Base-by-base conservation (phyloP, 2,113 vertebrate genomes). In the Cathartes aura region DNA sequence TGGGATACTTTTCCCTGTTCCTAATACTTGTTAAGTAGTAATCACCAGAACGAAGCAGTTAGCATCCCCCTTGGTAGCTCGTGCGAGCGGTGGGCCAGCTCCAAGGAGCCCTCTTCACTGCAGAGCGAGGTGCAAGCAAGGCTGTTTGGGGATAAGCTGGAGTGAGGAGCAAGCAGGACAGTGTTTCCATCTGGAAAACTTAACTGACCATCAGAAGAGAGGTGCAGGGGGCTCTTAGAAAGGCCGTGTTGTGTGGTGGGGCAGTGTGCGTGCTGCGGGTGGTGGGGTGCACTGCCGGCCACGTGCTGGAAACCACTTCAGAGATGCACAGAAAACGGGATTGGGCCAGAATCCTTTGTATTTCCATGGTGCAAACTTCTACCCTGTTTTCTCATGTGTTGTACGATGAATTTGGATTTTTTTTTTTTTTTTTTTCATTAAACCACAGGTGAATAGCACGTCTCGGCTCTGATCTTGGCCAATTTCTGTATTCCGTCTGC, bases 41-140 rank as follows among this genome's bases (percentile, higher is more conserved):
- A 36, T 29, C 3, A 14, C 15, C 48, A 43, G 48, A 40, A 67
- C 0, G 3, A 64, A 56, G 68, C 29, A 3, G 16, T 21, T 74
- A 26, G 38, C 32, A 34, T 43, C 2, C 3, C 16, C 26, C 23
- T 42, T 11, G 38, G 55, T 1, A 48, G 29, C 60, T 87, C 0
- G 0, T 34, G 29, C 0, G 5, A 29, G 56, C 0, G 27, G 42
- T 27, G 52, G 55, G 20, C 18, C 32, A 22, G 6, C 52, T 62
- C 58, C 82, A n/a, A 43, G 64, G 21, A 83, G 42, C 56, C 23
- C 47, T 52, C 52, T 1, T 48, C 3, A 0, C 23, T 5, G 16
- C 19, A 20, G 15, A 11, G 32, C 30, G 22, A 59, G 45, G 27
- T 12, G 64, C 12, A 5, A 40, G n/a, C 6, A 36, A 29, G 34